Conservation (phyloP, 2,797 vertebrate species). For the Pitangus sulphuratus region DNA sequence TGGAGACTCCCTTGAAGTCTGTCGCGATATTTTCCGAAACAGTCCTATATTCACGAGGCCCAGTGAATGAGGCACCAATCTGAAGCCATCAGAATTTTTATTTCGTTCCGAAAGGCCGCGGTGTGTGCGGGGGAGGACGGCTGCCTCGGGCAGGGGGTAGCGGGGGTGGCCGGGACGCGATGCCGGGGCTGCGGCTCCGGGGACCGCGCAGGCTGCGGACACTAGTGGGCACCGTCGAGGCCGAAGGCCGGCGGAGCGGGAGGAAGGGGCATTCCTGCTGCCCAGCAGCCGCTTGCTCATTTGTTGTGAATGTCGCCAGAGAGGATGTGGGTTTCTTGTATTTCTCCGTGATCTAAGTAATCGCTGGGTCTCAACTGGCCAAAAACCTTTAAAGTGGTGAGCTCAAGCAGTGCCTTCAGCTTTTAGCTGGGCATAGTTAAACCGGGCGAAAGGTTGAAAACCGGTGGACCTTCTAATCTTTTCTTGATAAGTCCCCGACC, state of each 20-base stretch:
- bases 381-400: conserved; percentile 10
- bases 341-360: conserved; percentile 52
- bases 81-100: not conserved
- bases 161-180: not conserved
- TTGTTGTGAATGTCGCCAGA: conserved; percentile 20
- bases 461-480: not conserved
- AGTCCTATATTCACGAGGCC: not conserved
- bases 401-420: not conserved
- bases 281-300: conserved; percentile 31
- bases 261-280: not conserved
- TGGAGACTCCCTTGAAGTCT: not conserved
- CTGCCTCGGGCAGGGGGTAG: not conserved
- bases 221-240: conserved; percentile 11
- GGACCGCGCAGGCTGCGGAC: not conserved
- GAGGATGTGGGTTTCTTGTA: conserved; percentile 53
- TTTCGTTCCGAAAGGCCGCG: not conserved
- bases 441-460: not conserved
- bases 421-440: not conserved
- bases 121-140: not conserved
- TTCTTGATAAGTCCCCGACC: not conserved
- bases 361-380: conserved; percentile 8
- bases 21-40: not conserved
- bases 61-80: too few species aligned
- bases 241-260: not conserved
- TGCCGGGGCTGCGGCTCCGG: not conserved